Evolutionary conservation across 2,888 invertebrate species (phyloP), one percentile per base, ranked within the genome.

Genomic region (Cheilosia vernalis): DNA sequence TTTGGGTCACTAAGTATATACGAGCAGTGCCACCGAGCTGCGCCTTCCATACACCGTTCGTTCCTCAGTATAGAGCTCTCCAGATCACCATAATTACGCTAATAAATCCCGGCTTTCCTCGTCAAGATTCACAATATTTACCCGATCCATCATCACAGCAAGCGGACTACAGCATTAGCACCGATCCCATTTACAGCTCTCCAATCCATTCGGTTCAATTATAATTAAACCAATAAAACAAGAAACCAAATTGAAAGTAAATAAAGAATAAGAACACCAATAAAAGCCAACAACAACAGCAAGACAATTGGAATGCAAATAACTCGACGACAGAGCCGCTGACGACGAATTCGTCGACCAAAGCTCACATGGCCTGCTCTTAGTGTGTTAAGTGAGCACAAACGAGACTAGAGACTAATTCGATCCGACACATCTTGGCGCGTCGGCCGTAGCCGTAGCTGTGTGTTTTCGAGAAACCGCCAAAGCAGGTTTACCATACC

Each of bases 361-460:
- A 74, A 74, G 63, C 83, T 74, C 74, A 27, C 53, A 37, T 47
- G 69, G 61, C 10, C 24, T 33, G 44, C 53, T 33, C 58, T 66
- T 44, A 53, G 67, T 81, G 66, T 74, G 76, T 53, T 81, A 84
- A 80, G 84, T 81, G 81, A 81, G 72, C 85, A 85, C 74, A 85
- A 85, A 80, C 61, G 81, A 81, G 81, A 76, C 81, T 81, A 85
- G 81, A 81, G 81, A 76, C 81, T 81, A 85, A 85, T 85, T 85
- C 70, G 76, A 81, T 77, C 81, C 42, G 85, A 85, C 85, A 81
- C 72, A 85, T 81, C 74, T 84, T 84, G 24, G 79, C 69, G 67
- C 69, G 56, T 67, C 37, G 42, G 61, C 73, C 17, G 51, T 55
- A 60, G n/a, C 73, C n/a, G 51, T 55, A 66, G 67, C 74, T 42